Conservation (phyloP, 2,113 vertebrate genomes). For the Psilopsiagon aurifrons region DNA sequence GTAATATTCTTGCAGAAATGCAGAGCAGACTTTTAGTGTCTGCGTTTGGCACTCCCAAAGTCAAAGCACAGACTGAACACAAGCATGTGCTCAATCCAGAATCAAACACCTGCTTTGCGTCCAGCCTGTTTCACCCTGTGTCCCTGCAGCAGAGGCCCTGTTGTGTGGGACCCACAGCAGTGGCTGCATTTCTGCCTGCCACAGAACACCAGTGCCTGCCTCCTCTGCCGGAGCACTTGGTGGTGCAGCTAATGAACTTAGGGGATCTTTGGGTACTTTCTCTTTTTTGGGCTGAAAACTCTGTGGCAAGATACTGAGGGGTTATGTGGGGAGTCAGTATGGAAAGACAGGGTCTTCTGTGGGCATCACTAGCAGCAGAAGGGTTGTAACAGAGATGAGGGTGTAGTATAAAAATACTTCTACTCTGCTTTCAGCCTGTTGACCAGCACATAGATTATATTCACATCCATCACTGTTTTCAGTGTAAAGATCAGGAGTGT, state of each 20-base stretch:
- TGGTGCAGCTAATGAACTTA: rapidly evolving
- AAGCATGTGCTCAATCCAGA: rapidly evolving
- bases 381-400: neutral
- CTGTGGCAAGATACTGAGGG: too few relatives aligned
- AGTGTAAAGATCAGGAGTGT: neutral
- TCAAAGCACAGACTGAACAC: neutral
- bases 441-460: neutral
- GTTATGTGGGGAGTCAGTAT: neutral
- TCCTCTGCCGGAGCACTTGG: neutral
- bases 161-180: rapidly evolving
- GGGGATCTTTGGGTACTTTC: neutral
- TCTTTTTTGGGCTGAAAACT: neutral
- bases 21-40: neutral
- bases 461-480: neutral
- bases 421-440: neutral
- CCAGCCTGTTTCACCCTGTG: rapidly evolving
- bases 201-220: neutral
- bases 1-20: neutral
- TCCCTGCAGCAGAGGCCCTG: rapidly evolving
- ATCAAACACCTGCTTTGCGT: rapidly evolving
- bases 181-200: rapidly evolving
- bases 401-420: neutral
- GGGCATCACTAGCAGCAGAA: neutral
- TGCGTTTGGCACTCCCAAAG: neutral
- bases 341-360: neutral